These are phyloP conservation scores for Drosophila mayri DNA, from an alignment of 1,140 invertebrate genomes.

Conservation along the genomic window DNA sequence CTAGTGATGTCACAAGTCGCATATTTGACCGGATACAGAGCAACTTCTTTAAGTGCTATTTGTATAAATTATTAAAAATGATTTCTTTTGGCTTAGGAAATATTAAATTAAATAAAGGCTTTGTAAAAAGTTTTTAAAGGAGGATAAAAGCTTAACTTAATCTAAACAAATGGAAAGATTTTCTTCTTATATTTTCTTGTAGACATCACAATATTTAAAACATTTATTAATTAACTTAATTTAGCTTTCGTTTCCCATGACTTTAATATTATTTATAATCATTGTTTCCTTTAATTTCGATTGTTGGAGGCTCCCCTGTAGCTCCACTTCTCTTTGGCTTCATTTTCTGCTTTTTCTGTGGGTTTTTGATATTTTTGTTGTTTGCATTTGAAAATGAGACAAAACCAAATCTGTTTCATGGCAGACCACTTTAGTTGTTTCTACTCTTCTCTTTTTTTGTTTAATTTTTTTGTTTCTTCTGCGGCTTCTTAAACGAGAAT, in stretches of 20 bases:
- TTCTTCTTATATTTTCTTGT: background rate
- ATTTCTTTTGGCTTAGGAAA: background rate
- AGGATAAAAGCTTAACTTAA: no score
- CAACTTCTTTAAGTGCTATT: background rate
- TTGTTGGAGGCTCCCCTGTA: background rate
- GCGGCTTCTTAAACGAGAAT: slow-evolving; percentile 46
- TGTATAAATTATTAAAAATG: background rate
- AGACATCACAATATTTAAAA: no score
- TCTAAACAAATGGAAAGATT: no score
- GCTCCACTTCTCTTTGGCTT: slow-evolving; percentile 1
- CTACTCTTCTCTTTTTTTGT: background rate
- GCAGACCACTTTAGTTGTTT: slow-evolving; percentile 36
- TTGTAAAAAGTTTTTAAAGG: background rate
- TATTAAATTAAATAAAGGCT: background rate
- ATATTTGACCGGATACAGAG: background rate
- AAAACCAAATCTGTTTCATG: slow-evolving; percentile 50
- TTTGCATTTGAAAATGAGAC: slow-evolving; percentile 17
- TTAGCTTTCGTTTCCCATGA: no score
- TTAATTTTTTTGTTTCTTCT: slow-evolving; percentile 2
- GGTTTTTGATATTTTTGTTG: background rate
- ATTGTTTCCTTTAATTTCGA: background rate
- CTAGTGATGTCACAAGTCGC: slow-evolving; percentile 14
- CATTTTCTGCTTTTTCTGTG: slow-evolving; percentile 5
- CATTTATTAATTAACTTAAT: no score
- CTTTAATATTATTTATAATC: background rate